Evolutionary conservation across 2,113 vertebrate genomes (phyloP), one percentile per base, ranked within the genome.

Genomic region (Talpa occidentalis): DNA sequence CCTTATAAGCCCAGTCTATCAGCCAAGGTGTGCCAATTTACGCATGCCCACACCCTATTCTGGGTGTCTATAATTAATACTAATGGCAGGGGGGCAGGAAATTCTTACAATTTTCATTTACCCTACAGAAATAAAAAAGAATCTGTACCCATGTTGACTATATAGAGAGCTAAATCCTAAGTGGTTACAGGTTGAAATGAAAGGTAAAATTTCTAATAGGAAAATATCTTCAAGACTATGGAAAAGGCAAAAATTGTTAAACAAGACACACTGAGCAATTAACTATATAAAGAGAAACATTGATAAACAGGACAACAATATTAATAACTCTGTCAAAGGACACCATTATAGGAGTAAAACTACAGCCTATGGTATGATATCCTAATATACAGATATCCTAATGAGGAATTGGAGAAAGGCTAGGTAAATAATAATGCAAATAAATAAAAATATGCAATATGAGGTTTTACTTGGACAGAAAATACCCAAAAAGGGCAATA

Each of bases 121-220:
- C n/a, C n/a, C n/a, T n/a, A n/a, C n/a, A n/a, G n/a, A n/a, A 9
- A 16, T 24, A 40, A 88, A 79, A 76, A 47, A 44, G 49, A 94
- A 86, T 70, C 17, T 80, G 17, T 70, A 54, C 17, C 19, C 22
- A 52, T 16, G 15, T 14, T 24, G 15, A 60, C 40, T 28, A 49
- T n/a, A 59, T 21, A 84, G 30, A 79, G 35, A 79, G 64, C 40
- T 64, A 93, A 59, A 73, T 79, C 84, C 56, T 66, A 93, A 79
- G 22, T 66, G 26, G 28, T 40, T 79, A 26, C 11, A 49, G 22
- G 73, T 49, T 26, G 54, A 66, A 79, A 93, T 30, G 37, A 89
- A 79, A 73, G 35, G 14, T 73, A 28, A 52, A 69, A 19, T 89
- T 79, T 93, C 26, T 40, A 49, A 73, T 47, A 87, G 76, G 80